Conservation (phyloP, 2,113 vertebrate species). For the Pionites leucogaster region DNA sequence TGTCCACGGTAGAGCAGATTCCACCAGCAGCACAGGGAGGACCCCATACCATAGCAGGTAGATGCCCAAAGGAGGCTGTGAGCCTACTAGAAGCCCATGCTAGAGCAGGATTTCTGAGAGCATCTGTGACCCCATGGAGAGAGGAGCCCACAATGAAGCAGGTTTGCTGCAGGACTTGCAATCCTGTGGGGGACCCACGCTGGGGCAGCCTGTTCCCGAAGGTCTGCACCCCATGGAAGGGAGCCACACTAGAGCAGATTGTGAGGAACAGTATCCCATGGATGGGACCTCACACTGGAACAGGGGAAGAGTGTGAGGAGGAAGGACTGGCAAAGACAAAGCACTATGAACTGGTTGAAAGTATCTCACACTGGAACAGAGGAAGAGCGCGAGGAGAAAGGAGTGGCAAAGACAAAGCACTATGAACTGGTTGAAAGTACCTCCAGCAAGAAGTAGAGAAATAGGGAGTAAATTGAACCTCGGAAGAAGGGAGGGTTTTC, state of each 20-base stretch:
- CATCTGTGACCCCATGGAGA: neutral
- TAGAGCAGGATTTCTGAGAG: neutral
- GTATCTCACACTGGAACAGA: neutral
- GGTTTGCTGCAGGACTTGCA: neutral
- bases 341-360: neutral
- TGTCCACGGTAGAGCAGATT: rapidly evolving
- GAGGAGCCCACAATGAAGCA: neutral
- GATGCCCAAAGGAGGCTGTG: neutral
- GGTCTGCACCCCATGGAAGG: neutral
- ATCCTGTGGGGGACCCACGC: rapidly evolving
- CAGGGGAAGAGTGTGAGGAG: neutral
- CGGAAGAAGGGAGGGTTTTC: neutral
- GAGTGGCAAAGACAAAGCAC: neutral
- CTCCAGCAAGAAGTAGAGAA: neutral
- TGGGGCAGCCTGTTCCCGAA: neutral
- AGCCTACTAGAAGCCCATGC: rapidly evolving
- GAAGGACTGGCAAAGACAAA: neutral
- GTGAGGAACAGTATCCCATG: neutral
- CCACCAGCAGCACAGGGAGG: neutral
- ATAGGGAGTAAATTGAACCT: neutral
- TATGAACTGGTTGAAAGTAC: neutral
- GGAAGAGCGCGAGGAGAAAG: neutral
- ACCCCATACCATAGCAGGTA: rapidly evolving
- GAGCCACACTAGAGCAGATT: neutral
- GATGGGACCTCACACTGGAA: neutral